Conservation (phyloP, 2,113 vertebrate species). For the Noturus placidus region DNA sequence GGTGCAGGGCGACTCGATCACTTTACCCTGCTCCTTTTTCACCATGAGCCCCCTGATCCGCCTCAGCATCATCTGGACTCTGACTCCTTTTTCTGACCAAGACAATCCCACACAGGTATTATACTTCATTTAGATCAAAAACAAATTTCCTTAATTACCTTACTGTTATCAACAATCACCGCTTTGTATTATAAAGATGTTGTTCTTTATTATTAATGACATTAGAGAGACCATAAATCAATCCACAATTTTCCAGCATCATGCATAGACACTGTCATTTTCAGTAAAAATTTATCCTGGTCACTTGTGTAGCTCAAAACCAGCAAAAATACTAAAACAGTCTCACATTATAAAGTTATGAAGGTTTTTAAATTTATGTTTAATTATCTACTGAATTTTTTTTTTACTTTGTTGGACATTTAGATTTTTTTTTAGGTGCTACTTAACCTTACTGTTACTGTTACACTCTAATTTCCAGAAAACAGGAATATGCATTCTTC, state of each 20-base stretch:
- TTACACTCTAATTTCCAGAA: neutral
- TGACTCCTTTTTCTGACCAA: slow-evolving; percentile 69
- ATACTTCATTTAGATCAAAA: neutral
- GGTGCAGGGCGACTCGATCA: slow-evolving; percentile 67
- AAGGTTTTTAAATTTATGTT: neutral
- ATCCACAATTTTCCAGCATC: neutral
- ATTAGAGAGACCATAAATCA: neutral
- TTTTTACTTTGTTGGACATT: neutral
- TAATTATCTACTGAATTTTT: neutral
- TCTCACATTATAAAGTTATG: neutral
- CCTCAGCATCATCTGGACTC: slow-evolving; percentile 81
- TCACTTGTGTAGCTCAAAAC: neutral
- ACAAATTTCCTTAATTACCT: neutral
- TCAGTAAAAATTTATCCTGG: neutral
- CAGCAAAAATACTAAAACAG: neutral
- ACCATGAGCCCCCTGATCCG: slow-evolving; percentile 69
- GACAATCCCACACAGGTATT: slow-evolving; percentile 72
- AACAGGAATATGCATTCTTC: neutral
- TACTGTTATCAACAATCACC: neutral
- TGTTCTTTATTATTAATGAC: neutral
- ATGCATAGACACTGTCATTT: neutral
- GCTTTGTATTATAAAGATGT: neutral
- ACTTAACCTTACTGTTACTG: neutral
- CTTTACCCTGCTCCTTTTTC: slow-evolving; percentile 77
- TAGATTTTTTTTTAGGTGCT: too few species aligned